These are phyloP conservation scores for Oreortyx pictus DNA, from an alignment of 2,797 vertebrate genomes.

Conservation along the genomic window DNA sequence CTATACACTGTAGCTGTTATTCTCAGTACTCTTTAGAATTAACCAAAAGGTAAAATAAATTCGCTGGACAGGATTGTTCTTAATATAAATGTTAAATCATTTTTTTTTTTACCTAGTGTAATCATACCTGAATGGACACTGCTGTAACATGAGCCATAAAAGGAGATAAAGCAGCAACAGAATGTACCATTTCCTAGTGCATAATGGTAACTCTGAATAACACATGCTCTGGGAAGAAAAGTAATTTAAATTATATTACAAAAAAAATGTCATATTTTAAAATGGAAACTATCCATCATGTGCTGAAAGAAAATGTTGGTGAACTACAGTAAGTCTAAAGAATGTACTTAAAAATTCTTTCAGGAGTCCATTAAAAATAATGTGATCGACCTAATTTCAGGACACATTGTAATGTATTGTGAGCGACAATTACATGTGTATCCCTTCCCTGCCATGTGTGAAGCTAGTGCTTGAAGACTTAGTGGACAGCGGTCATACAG, in stretches of 20 bases:
- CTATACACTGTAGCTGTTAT: not conserved
- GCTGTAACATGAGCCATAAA: conserved; percentile 70
- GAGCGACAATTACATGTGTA: conserved; percentile 56
- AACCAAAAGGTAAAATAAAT: conserved; percentile 72
- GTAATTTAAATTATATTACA: conserved; percentile 84
- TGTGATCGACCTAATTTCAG: conserved; percentile 77
- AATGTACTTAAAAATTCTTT: conserved; percentile 73
- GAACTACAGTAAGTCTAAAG: conserved; percentile 56
- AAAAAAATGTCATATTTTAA: conserved; percentile 81
- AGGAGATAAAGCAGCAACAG: conserved; percentile 78
- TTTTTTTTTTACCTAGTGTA: conserved; percentile 42
- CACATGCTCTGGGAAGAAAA: conserved; percentile 75
- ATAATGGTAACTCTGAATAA: conserved; percentile 79
- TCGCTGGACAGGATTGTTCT: conserved; percentile 64
- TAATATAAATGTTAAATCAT: conserved; percentile 73
- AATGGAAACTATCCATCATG: conserved; percentile 81
- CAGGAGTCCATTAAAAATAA: conserved; percentile 77
- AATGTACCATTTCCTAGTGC: conserved; percentile 77
- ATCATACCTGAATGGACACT: conserved; percentile 74
- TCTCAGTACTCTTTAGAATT: conserved; percentile 71
- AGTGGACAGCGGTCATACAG: not conserved
- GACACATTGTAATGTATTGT: conserved; percentile 62
- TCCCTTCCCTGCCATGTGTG: not conserved
- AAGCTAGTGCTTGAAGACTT: conserved; percentile 56
- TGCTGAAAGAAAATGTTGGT: conserved; percentile 55